A percentile compares a stretch with the other conserved stretches of the same genome.
Conservation (phyloP, 2,113 vertebrate species). For the Paraplagusia blochii region DNA sequence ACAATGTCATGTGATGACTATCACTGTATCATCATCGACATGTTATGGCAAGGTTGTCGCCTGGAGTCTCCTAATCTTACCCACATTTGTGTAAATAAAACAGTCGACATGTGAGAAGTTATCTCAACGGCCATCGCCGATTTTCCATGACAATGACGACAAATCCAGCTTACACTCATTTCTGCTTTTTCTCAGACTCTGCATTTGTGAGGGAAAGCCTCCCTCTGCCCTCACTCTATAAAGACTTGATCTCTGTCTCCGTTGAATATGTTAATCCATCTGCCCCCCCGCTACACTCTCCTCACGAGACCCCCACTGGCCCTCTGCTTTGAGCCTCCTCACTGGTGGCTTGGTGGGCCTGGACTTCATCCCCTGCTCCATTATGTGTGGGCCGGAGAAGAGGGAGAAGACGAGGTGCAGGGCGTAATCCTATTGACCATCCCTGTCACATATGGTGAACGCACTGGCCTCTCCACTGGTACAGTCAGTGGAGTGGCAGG, state of each 20-base stretch:
- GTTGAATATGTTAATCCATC: constrained; percentile 81
- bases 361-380: constrained; percentile 69
- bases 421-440: constrained; percentile 75
- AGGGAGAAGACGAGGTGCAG: constrained; percentile 67
- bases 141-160: constrained; percentile 69
- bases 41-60: too few relatives aligned
- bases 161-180: constrained; percentile 72
- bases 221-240: constrained; percentile 69
- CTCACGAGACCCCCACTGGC: constrained; percentile 69
- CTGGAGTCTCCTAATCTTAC: constrained; percentile 5
- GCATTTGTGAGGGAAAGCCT: constrained; percentile 61
- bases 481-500: constrained; percentile 69
- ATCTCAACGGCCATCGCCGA: constrained; percentile 50
- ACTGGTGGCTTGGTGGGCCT: constrained; percentile 60
- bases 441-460: constrained; percentile 74
- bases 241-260: constrained; percentile 77
- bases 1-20: too few relatives aligned
- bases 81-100: neutral
- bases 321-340: constrained; percentile 60
- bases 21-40: too few relatives aligned
- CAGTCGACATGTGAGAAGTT: constrained; percentile 35
- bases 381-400: constrained; percentile 67
- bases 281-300: constrained; percentile 55
- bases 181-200: constrained; percentile 61
- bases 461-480: constrained; percentile 70